These are phyloP conservation scores for Gopherus flavomarginatus DNA, from an alignment of 2,113 vertebrate species.

Conservation along the genomic window DNA sequence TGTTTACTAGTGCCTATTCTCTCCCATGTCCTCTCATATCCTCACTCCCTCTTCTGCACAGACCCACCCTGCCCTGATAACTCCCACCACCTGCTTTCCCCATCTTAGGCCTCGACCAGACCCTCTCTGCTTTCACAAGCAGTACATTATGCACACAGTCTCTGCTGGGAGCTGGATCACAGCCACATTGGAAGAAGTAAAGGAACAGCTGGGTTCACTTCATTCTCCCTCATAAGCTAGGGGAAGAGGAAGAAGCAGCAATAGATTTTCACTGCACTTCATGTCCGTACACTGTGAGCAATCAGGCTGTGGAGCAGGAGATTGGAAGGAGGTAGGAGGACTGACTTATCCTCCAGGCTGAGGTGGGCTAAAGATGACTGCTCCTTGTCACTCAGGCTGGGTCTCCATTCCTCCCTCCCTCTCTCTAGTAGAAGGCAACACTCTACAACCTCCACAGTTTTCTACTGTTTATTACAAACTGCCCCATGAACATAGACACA, in stretches of 20 bases:
- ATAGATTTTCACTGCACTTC: background rate
- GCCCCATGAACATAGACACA: slow-evolving; percentile 17
- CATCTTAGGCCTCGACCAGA: background rate
- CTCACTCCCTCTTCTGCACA: background rate
- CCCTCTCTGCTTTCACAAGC: background rate
- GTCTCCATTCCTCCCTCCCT: background rate
- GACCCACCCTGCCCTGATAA: background rate
- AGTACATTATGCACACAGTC: background rate
- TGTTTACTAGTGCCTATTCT: background rate
- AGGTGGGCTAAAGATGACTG: background rate
- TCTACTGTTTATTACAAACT: slow-evolving; percentile 62
- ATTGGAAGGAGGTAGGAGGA: background rate
- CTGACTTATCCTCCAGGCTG: background rate
- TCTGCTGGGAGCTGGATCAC: background rate
- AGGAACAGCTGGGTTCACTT: background rate
- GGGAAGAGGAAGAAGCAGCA: background rate
- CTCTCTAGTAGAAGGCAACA: slow-evolving; percentile 7
- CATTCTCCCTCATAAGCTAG: background rate
- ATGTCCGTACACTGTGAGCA: background rate
- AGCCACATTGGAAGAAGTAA: background rate
- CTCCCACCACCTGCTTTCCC: no score
- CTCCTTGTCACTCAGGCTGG: background rate
- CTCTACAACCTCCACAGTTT: background rate
- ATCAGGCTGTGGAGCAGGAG: background rate
- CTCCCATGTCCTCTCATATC: background rate